Evolutionary conservation across 1,140 invertebrate genomes (phyloP), one percentile per base, ranked within the genome.

Genomic region (Diploscapter pachys): DNA sequence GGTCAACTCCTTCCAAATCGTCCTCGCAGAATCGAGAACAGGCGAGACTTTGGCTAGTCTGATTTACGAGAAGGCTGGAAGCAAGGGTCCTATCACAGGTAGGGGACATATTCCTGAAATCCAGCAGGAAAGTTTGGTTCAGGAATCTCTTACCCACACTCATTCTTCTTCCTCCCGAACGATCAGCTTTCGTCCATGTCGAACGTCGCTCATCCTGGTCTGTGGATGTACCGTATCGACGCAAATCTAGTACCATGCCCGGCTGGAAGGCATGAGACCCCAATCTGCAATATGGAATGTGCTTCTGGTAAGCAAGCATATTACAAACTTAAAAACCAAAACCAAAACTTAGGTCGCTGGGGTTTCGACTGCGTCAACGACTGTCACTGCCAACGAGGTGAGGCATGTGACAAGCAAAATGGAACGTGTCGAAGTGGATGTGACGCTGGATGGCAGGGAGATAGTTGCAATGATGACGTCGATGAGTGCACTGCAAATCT

Each of bases 211-310:
- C 83, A 85, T 65, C 76, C 70, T 53, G 82, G 82, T 13, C 83
- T 83, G 74, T 83, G 82, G 82, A 78, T 85, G 59, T 83, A 79
- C 67, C 67, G 80, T n/a, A 71, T 85, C 6, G 83, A 83, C 56
- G 56, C 63, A 0, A 65, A 75, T n/a, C 71, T 83, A 63, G 79
- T 68, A 49, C 11, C 67, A 4, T 83, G 82, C 75, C 82, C 82
- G 8, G 78, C 81, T 64, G 82, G 82, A 49, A 65, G 64, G n/a
- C 54, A 73, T 66, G 71, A 77, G 48, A 71, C 83, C 31, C 82
- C 82, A 5, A 66, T 83, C 48, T 83, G 82, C 64, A 72, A 85
- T 61, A 48, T 48, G 53, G 51, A 31, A 31, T 74, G 8, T 5
- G 63, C 9, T 61, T 11, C 8, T 11, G 11, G 56, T 77, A 2